phyloP scores from a whole-genome alignment of 2,888 invertebrate genomes.

The Ramazzottius varieornatus region DNA sequence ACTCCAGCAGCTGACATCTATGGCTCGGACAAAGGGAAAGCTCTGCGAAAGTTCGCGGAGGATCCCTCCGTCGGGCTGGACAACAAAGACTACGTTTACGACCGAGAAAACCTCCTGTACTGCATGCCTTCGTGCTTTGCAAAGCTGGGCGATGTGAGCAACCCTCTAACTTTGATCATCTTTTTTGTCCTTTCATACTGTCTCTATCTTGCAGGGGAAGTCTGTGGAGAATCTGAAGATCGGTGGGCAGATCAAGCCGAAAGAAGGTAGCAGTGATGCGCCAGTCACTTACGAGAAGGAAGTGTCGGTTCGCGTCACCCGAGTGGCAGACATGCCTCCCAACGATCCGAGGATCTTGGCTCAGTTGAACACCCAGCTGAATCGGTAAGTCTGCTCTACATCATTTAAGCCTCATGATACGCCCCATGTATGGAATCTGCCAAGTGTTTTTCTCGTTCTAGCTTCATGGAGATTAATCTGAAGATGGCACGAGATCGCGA shows the following conservation, averaged over 20 bases:
- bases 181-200: not conserved
- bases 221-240: too few species aligned
- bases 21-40: not conserved
- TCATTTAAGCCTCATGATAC: not conserved
- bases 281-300: too few species aligned
- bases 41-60: not conserved
- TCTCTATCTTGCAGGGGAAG: too few species aligned
- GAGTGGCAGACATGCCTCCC: too few species aligned
- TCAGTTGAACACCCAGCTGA: not conserved
- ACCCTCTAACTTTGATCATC: not conserved
- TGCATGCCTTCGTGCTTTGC: not conserved
- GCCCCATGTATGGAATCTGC: not conserved
- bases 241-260: too few species aligned
- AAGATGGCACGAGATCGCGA: not conserved
- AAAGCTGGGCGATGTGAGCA: too few species aligned
- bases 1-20: not conserved
- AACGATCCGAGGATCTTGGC: not conserved
- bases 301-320: too few species aligned
- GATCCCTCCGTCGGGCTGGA: not conserved
- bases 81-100: not conserved
- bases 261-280: too few species aligned
- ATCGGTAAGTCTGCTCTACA: not conserved
- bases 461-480: not conserved
- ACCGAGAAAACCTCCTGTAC: not conserved
- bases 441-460: not conserved